Percentiles rank a stretch among this genome's conserved stretches.
phyloP scores from a whole-genome alignment of 1,140 invertebrate species.

The Zaprionus davidi region DNA sequence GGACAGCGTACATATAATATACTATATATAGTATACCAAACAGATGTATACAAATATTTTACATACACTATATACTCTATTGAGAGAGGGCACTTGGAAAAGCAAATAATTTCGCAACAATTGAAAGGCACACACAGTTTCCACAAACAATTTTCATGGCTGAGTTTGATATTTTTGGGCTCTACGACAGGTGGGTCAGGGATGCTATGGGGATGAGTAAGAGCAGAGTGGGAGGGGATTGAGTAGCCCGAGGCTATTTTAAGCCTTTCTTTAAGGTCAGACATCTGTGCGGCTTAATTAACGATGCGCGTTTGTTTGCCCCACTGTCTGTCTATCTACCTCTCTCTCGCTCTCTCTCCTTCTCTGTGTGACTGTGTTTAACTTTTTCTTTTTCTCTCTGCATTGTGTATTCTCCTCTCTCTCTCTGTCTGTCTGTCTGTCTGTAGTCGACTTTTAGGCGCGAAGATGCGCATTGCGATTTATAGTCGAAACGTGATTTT shows the following conservation, averaged over 20 bases:
- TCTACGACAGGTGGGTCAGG: constrained; percentile 20
- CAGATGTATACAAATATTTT: neutral
- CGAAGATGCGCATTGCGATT: constrained; percentile 37
- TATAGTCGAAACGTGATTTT: constrained; percentile 52
- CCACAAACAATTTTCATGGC: neutral
- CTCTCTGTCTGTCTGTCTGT: constrained; percentile 6
- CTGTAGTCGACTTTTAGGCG: constrained; percentile 37
- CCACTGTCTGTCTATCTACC: neutral
- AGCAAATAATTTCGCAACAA: constrained; percentile 5
- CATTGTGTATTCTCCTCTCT: neutral
- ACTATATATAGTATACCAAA: neutral
- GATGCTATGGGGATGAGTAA: neutral
- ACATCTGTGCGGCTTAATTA: constrained; percentile 20
- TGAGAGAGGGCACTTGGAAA: neutral
- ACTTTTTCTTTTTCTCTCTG: neutral
- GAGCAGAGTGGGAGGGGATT: neutral
- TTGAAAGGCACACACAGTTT: neutral
- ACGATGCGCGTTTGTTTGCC: constrained; percentile 6
- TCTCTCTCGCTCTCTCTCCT: neutral
- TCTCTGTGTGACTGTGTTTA: neutral
- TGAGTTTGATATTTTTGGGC: constrained; percentile 19
- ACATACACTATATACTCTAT: neutral
- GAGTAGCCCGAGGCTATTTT: neutral
- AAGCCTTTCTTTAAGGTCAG: constrained; percentile 15
- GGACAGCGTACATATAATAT: neutral